Base-by-base conservation (phyloP, 2,888 invertebrate species). In the Ariolimax columbianus region DNA sequence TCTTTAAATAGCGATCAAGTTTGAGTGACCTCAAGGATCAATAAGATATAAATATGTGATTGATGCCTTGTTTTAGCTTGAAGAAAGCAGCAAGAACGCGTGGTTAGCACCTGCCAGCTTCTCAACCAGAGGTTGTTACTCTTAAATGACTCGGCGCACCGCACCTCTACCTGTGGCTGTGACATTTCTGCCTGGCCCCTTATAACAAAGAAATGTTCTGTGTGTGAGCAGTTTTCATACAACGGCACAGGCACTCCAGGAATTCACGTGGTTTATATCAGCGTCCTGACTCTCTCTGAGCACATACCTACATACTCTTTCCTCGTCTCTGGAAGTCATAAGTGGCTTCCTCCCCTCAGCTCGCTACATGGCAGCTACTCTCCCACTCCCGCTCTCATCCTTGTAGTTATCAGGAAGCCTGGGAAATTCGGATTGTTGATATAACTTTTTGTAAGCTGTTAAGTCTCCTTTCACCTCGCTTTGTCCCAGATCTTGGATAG, bases 181-280 rank as follows among this genome's bases (percentile, higher is more conserved):
- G 17, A 55, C 19, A 55, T 55, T 55, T 55, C 55, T 55, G 2
- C 23, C 14, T 55, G 14, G 55, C 7, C 3, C 17, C 17, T 11
- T 17, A 6, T 63, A 63, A 63, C 59, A 63, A 63, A 63, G 59
- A 63, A 73, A 43, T 73, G 26, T n/a, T 73, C 40, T 1, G 43
- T 73, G 9, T 40, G 33, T 73, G 73, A 73, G 40, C 23, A 33
- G 73, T 73, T 73, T n/a, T 40, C 2, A 43, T 33, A 40, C 59
- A 78, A 63, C 63, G 78, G n/a, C 63, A 59, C 63, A 59, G 78
- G 14, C 78, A 78, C 63, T 38, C 40, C 38, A 33, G 26, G 63
- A 6, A 78, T 78, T 38, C 40, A 78, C 38, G 78, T 78, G 78
- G 38, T 78, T 63, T 63, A 36, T 36, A 78, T 78, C 78, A 78